Percentiles rank a stretch among this genome's conserved stretches.
Conservation (phyloP, 2,797 vertebrate genomes). For the Clarias platycephalus region DNA sequence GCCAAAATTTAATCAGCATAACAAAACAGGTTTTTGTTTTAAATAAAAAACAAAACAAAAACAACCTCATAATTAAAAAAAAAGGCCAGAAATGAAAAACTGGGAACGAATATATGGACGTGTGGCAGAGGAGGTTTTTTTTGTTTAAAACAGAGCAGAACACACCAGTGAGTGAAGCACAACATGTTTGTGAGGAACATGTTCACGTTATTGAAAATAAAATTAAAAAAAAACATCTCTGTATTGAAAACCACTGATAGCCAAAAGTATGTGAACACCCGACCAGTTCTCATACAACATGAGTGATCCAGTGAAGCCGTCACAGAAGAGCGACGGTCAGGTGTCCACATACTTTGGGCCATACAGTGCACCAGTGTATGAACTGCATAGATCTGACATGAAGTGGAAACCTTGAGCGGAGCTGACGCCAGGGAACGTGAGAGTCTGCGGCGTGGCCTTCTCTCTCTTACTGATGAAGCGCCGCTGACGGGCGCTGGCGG, state of each 20-base stretch:
- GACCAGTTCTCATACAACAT: too few relatives aligned
- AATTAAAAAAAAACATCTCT: too few relatives aligned
- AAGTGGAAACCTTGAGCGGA: slow-evolving; percentile 67
- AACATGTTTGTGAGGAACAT: neutral
- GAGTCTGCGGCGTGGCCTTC: slow-evolving; percentile 47
- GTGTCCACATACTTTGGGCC: neutral
- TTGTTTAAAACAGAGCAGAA: neutral
- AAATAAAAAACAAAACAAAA: neutral
- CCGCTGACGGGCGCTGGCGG: slow-evolving; percentile 63
- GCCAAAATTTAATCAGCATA: neutral
- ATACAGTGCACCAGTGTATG: neutral
- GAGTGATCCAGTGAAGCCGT: neutral
- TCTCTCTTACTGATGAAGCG: slow-evolving; percentile 66
- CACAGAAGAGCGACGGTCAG: neutral
- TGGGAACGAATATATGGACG: neutral
- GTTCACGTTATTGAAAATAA: neutral
- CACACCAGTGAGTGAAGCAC: neutral
- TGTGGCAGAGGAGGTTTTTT: neutral
- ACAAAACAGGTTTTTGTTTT: neutral
- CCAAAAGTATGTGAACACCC: neutral
- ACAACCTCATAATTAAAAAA: neutral
- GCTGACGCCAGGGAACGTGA: slow-evolving; percentile 60
- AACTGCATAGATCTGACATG: neutral
- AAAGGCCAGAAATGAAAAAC: neutral
- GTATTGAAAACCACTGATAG: neutral